Evolutionary conservation across 37 sponge, comb jelly and placozoan genomes (phyloP).

Genomic region (Chondrilla cf. caribensis): DNA sequence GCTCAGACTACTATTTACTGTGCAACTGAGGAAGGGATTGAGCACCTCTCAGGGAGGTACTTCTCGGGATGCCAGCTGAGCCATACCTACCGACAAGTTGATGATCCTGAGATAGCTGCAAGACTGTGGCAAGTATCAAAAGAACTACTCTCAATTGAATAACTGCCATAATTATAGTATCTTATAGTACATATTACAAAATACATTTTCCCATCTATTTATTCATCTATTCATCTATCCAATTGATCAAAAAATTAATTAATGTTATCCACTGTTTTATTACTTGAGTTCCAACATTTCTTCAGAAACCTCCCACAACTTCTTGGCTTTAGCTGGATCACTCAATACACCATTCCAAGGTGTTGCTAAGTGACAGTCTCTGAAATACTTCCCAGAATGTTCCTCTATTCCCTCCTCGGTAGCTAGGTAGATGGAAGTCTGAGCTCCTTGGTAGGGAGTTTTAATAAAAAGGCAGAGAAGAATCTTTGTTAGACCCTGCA

Average conservation of each 20-base stretch:
- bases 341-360: not conserved
- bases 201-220: too few species aligned
- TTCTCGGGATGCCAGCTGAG: conserved; percentile 55
- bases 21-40: conserved; percentile 53
- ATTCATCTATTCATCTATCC: too few species aligned
- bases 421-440: conserved; percentile 81
- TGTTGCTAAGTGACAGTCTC: conserved; percentile 49
- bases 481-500: too few species aligned
- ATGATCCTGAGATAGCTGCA: conserved; percentile 30
- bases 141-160: too few species aligned
- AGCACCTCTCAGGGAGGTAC: conserved; percentile 67
- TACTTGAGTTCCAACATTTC: not conserved
- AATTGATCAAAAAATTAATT: too few species aligned
- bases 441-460: conserved; percentile 70
- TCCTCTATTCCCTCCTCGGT: conserved; percentile 62
- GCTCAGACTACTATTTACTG: conserved; percentile 78
- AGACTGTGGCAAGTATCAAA: conserved; percentile 34
- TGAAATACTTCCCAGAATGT: conserved; percentile 58
- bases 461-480: not conserved
- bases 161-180: too few species aligned
- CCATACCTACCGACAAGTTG: not conserved
- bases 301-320: conserved; percentile 49
- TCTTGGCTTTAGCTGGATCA: conserved; percentile 35
- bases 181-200: too few species aligned
- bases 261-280: too few species aligned